Conservation (phyloP, 2,113 vertebrate species). For the Pleuronectes platessa region DNA sequence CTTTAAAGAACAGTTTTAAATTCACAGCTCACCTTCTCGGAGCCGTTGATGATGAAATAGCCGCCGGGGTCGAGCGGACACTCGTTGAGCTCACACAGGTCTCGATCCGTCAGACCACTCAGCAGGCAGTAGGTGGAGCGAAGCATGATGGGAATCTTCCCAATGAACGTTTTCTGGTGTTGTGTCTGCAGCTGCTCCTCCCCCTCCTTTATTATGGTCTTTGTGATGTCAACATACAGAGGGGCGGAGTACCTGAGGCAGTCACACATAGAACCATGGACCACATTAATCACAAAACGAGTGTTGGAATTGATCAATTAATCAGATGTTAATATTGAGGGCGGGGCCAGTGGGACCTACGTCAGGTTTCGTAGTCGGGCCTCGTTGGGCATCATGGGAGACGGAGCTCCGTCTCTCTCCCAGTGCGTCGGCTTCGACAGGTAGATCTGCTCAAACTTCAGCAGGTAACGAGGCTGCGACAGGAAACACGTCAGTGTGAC, state of each 20-base stretch:
- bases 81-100: slow-evolving; percentile 97
- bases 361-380: slow-evolving; percentile 96
- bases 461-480: slow-evolving; percentile 90
- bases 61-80: slow-evolving; percentile 97
- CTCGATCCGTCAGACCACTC: slow-evolving; percentile 94
- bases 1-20: too few species aligned
- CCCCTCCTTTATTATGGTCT: slow-evolving; percentile 97
- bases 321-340: not conserved
- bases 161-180: slow-evolving; percentile 99
- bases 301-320: too few species aligned
- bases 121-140: slow-evolving; percentile 96
- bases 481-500: not conserved
- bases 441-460: slow-evolving; percentile 99
- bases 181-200: slow-evolving; percentile 97
- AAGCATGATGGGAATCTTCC: slow-evolving; percentile 99
- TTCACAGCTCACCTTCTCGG: slow-evolving; percentile 89
- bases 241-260: slow-evolving; percentile 92
- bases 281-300: not conserved
- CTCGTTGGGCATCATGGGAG: slow-evolving; percentile 99
- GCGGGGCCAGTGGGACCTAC: slow-evolving; percentile 72
- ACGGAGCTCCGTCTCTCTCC: slow-evolving; percentile 98
- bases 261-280: not conserved
- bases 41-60: slow-evolving; percentile 99
- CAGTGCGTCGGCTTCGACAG: slow-evolving; percentile 98
- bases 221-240: slow-evolving; percentile 98